Percentiles rank a stretch among this genome's conserved stretches.
Evolutionary conservation across 2,888 invertebrate species (phyloP).

Genomic region (Erannis defoliaria): DNA sequence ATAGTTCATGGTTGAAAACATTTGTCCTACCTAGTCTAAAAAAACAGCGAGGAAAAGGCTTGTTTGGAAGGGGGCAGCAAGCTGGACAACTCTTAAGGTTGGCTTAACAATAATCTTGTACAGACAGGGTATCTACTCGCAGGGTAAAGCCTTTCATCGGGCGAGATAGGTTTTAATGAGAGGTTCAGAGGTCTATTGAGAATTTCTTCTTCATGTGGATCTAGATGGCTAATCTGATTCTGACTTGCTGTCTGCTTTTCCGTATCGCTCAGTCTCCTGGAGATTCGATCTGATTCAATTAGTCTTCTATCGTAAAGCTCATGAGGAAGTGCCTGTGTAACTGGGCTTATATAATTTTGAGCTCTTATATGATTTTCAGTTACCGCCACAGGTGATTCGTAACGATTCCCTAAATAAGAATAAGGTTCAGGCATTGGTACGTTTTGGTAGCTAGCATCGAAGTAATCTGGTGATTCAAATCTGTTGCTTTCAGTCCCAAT

Average conservation of each 20-base stretch:
- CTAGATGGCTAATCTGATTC: background rate
- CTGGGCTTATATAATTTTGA: background rate
- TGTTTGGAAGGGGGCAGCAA: too few relatives aligned
- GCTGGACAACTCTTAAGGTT: background rate
- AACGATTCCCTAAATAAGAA: background rate
- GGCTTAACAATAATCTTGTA: constrained; percentile 5
- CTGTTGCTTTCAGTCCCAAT: background rate
- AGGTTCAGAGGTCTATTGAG: background rate
- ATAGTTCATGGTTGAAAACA: too few relatives aligned
- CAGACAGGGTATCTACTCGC: background rate
- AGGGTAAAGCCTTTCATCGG: background rate
- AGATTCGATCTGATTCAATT: background rate
- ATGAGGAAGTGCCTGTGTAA: background rate
- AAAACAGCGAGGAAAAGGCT: too few relatives aligned
- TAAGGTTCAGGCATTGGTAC: background rate
- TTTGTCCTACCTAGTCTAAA: too few relatives aligned
- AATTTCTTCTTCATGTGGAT: background rate
- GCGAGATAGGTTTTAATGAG: background rate
- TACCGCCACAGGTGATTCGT: background rate
- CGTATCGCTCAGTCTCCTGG: background rate
- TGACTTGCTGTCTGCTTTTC: background rate
- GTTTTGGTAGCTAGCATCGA: background rate
- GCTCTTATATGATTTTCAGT: background rate
- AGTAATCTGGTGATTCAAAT: background rate
- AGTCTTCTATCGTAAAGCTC: background rate